Evolutionary conservation across 2,797 vertebrate species (phyloP), one percentile per base, ranked within the genome.

Genomic region (Sebastes goodei): DNA sequence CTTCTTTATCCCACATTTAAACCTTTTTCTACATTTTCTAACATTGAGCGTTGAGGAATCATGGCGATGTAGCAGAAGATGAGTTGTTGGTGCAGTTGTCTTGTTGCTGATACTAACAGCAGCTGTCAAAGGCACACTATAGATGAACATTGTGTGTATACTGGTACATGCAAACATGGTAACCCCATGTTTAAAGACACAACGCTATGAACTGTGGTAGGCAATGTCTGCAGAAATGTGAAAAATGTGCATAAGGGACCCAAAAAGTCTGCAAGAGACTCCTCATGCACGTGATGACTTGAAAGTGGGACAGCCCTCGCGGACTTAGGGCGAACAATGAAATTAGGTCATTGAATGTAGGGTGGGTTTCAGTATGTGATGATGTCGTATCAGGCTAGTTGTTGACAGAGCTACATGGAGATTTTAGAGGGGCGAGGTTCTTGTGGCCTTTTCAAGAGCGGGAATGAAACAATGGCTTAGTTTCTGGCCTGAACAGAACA

Each of bases 401-500:
- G 63, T 72, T 38, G 60, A 79, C 32, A 52, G 60, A 21, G 11
- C 66, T 56, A 67, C 56, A 64, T 56, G 53, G 35, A 62, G 23
- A 25, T 11, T 25, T 23, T 17, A 38, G 23, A 61, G 60, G 56
- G 53, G 10, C 17, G 25, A 27, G 60, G 53, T 33, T 11, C 35
- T 60, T 2, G 2, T 52, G 52, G 72, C 42, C 27, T 20, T 66
- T 49, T 74, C 56, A 72, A 56, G 32, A 55, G 14, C 23, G 33
- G 14, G 6, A 62, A 61, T 69, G 10, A 78, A 82, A 86, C 74
- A 83, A 80, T 74, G 64, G 35, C 35, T 20, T n/a, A 9, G 56
- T 69, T 62, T 71, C 38, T 85, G 38, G 55, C 10, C 55, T 64
- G 35, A 71, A 35, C 65, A 75, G 85, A 81, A 84, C 66, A 68